Evolutionary conservation across 2,797 vertebrate genomes (phyloP).

Genomic region (Paguma larvata): DNA sequence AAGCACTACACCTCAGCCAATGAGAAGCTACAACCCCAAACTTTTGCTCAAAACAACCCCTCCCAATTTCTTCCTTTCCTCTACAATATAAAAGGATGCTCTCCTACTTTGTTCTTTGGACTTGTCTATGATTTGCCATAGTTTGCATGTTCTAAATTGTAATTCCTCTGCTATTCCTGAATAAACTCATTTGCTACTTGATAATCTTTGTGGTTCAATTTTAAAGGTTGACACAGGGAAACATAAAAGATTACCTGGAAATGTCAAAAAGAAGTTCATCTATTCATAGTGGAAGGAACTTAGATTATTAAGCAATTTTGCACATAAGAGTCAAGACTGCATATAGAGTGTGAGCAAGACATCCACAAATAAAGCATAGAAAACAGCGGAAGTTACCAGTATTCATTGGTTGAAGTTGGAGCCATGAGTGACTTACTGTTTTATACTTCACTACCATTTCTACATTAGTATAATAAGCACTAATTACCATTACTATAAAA

Average conservation of each 20-base stretch:
- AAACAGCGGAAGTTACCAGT: background rate
- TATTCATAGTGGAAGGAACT: background rate
- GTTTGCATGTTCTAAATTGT: background rate
- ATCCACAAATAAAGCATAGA: background rate
- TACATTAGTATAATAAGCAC: background rate
- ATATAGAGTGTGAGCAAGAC: background rate
- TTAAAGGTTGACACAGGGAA: background rate
- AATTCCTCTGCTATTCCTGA: background rate
- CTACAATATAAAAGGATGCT: background rate
- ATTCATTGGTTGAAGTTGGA: background rate
- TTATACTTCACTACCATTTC: background rate
- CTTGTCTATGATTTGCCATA: background rate
- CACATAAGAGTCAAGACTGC: background rate
- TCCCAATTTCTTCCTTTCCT: background rate
- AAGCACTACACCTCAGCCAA: background rate
- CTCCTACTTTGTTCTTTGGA: background rate
- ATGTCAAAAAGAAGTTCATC: background rate
- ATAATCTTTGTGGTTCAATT: background rate
- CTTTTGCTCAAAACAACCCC: background rate
- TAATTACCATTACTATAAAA: background rate
- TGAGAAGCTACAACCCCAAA: background rate
- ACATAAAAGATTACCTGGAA: background rate
- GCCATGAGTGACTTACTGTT: background rate
- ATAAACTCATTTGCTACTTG: background rate
- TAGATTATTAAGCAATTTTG: background rate